Conservation (phyloP, 2,113 vertebrate species). For the rat (Rattus norvegicus) region DNA sequence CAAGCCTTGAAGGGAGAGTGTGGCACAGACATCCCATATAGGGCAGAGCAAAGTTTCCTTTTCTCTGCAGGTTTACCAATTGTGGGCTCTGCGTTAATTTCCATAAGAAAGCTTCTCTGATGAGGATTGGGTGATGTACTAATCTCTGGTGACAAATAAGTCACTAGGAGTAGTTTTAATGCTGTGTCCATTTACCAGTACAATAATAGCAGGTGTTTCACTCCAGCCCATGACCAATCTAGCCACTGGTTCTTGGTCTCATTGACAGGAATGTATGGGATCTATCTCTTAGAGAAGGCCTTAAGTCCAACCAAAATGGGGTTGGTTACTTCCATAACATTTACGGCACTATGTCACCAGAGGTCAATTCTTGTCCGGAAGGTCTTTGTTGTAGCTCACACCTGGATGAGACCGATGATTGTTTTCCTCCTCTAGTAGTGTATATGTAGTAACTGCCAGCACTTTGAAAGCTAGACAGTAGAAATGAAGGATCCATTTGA, state of each 20-base stretch:
- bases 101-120: not conserved
- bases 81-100: not conserved
- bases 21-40: not conserved
- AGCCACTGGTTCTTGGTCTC: not conserved
- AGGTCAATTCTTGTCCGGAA: not conserved
- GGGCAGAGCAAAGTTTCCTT: not conserved
- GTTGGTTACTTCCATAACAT: not conserved
- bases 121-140: not conserved
- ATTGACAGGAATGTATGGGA: not conserved
- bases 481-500: not conserved
- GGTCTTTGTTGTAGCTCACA: not conserved
- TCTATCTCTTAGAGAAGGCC: not conserved
- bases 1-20: not conserved
- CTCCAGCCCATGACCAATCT: not conserved
- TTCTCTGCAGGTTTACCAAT: not conserved
- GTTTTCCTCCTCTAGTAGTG: not conserved
- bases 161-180: not conserved
- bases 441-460: not conserved
- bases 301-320: not conserved
- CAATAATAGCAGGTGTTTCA: not conserved
- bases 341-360: not conserved
- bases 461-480: not conserved
- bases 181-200: not conserved
- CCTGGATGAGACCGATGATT: not conserved
- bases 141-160: too few relatives aligned